Base-by-base conservation (phyloP, 2,113 vertebrate species). In the Scomber colias region DNA sequence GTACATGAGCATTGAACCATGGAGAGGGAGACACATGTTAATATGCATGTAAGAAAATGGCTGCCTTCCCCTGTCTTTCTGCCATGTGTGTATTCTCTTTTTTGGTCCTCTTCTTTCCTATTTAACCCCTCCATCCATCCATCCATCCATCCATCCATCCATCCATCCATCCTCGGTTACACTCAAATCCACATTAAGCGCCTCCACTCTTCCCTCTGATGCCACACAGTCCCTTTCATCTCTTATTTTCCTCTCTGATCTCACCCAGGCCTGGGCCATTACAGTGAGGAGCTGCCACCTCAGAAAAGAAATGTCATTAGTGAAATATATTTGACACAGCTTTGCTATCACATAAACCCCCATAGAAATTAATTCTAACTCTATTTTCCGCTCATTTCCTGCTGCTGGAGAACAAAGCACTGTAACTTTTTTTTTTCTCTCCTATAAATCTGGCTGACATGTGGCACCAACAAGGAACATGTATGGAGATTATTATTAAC, bases 171-270 rank as follows among this genome's bases (percentile, higher is more conserved):
- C 55, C 50, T 59, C 49, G 53, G 24, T 53, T 48, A 53, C 45
- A 62, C 65, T 70, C 15, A 65, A 66, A 75, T 83, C 75, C 69
- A 66, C 79, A 76, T 24, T 44, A 75, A 54, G 66, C 21, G 6
- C 40, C 65, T 67, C 60, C 73, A 13, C 76, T 49, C 27, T 35
- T 59, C 45, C 56, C 64, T 75, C 76, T 49, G 67, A 87, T 63
- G 45, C 67, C 63, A n/a, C 81, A 67, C 40, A 14, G 45, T 75
- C 50, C 48, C 77, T 84, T 82, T 87, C 82, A 87, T 87, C 81
- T 62, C 59, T 63, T 67, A 27, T 66, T 77, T 77, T 19, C 68
- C 67, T 62, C 75, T 89, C 75, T 80, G 81, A 87, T 87, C 71
- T 82, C 55, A 24, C 62, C 63, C 46, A 12, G 73, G 74, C 65